Percentiles rank a stretch among this genome's conserved stretches.
Evolutionary conservation across 2,113 vertebrate genomes (phyloP).

Genomic region (Crypturellus undulatus): DNA sequence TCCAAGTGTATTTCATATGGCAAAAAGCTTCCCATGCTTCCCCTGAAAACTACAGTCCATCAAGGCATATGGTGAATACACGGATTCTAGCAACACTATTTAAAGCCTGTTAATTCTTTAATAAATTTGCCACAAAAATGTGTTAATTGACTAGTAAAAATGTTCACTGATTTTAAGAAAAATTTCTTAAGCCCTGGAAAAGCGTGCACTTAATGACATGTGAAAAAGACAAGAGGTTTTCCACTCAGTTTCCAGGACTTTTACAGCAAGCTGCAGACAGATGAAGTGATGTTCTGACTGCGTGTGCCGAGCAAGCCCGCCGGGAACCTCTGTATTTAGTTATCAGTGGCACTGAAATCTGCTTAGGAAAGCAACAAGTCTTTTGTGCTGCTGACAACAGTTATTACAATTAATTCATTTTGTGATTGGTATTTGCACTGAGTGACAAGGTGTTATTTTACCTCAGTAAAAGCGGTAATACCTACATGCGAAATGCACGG

Average conservation of each 20-base stretch:
- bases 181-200: constrained; percentile 31
- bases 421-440: constrained; percentile 90
- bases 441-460: constrained; percentile 96
- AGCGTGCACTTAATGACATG: constrained; percentile 67
- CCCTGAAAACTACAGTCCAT: constrained; percentile 19
- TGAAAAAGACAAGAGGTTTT: constrained; percentile 75
- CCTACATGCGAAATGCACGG: constrained; percentile 82
- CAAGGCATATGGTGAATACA: not conserved
- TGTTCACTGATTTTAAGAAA: constrained; percentile 39
- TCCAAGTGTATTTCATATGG: not conserved
- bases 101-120: constrained; percentile 40
- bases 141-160: constrained; percentile 61
- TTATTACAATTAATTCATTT: constrained; percentile 95
- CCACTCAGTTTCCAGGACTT: constrained; percentile 70
- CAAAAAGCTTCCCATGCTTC: not conserved
- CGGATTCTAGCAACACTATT: constrained; percentile 6
- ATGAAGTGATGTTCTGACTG: constrained; percentile 77
- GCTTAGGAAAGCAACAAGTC: constrained; percentile 91
- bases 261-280: constrained; percentile 71
- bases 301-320: constrained; percentile 70
- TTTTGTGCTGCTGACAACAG: constrained; percentile 89
- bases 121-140: constrained; percentile 29
- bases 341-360: constrained; percentile 80
- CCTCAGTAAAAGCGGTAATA: constrained; percentile 88
- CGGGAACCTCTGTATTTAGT: constrained; percentile 76